These are phyloP conservation scores for Pseudomyrmex gracilis DNA, from an alignment of 1,140 invertebrate species.

Conservation along the genomic window DNA sequence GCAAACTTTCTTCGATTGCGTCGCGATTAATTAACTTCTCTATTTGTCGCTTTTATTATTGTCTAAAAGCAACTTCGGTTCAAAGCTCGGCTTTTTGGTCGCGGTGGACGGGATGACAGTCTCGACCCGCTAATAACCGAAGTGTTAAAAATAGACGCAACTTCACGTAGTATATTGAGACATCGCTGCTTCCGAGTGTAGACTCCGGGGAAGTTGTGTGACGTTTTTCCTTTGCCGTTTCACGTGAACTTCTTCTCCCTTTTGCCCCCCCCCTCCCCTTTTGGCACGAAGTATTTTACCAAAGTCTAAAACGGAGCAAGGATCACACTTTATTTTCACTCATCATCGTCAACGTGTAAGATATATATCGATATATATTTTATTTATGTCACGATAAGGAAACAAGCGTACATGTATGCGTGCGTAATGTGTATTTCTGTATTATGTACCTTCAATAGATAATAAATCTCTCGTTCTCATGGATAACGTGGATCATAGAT, in stretches of 20 bases:
- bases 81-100: too few species aligned
- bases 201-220: neutral
- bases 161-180: too few species aligned
- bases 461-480: conserved; percentile 61
- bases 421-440: conserved; percentile 9
- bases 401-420: conserved; percentile 14
- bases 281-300: conserved; percentile 61
- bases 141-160: too few species aligned
- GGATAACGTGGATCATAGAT: neutral
- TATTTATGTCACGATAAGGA: conserved; percentile 60
- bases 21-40: too few species aligned
- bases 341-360: conserved; percentile 53
- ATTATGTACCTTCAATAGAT: conserved; percentile 53
- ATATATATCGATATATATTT: conserved; percentile 68
- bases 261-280: conserved; percentile 24
- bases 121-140: too few species aligned
- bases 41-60: too few species aligned
- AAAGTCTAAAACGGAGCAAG: conserved; percentile 60
- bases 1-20: too few species aligned
- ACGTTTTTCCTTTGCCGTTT: neutral
- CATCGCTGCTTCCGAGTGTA: too few species aligned
- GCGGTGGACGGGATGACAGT: too few species aligned
- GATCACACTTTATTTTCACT: conserved; percentile 63
- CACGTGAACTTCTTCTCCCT: conserved; percentile 13
- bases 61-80: too few species aligned